Conservation (phyloP, 2,888 invertebrate genomes). For the Girardia tigrina region DNA sequence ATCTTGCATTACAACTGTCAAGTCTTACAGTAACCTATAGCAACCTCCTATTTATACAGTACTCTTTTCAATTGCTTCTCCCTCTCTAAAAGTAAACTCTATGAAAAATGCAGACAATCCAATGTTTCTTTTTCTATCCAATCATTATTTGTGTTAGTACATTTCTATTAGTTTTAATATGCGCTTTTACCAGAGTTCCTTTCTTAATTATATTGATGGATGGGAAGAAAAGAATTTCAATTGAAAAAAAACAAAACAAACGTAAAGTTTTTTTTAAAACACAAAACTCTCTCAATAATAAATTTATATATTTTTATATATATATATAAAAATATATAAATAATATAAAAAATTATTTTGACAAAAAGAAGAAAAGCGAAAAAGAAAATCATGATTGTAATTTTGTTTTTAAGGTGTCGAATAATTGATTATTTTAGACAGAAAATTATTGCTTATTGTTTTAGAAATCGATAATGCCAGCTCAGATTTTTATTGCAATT, state of each 20-base stretch:
- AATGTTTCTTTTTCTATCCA: conserved; percentile 13
- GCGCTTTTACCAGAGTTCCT: conserved; percentile 20
- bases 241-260: not conserved
- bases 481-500: not conserved
- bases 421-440: not conserved
- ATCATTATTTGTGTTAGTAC: conserved; percentile 13
- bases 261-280: conserved; percentile 14
- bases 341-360: too few relatives aligned
- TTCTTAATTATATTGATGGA: conserved; percentile 12
- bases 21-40: not conserved
- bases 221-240: conserved; percentile 23
- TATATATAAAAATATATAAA: too few relatives aligned
- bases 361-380: not conserved
- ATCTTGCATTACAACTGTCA: not conserved
- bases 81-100: not conserved
- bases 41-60: conserved; percentile 15
- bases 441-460: not conserved
- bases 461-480: not conserved
- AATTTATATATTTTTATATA: too few relatives aligned
- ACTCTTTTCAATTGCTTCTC: conserved; percentile 23
- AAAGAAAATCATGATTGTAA: not conserved
- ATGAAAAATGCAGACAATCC: conserved; percentile 16
- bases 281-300: conserved; percentile 8
- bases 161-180: conserved; percentile 17
- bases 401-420: conserved; percentile 1